A percentile compares a stretch with the other conserved stretches of the same genome.
Evolutionary conservation across 2,888 invertebrate species (phyloP).

Genomic region (Anthophora plumipes): DNA sequence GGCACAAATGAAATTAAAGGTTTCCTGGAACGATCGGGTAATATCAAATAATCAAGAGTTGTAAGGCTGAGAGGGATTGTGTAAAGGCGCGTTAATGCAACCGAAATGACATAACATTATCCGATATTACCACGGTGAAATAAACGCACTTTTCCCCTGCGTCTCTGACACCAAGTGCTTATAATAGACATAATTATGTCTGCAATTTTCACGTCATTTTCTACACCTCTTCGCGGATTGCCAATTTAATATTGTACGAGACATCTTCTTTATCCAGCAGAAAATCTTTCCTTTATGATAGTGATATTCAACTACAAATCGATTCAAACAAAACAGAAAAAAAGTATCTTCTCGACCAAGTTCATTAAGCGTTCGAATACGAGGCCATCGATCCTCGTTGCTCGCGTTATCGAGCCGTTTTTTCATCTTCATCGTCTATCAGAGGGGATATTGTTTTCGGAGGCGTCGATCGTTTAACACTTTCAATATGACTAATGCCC

Average conservation of each 20-base stretch:
- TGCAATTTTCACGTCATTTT: no score
- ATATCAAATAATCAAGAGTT: no score
- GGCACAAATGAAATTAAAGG: neutral
- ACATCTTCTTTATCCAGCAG: neutral
- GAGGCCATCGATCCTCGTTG: conserved; percentile 22
- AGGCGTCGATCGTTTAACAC: conserved; percentile 63
- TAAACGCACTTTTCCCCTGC: no score
- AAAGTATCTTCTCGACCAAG: neutral
- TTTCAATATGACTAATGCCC: conserved; percentile 64
- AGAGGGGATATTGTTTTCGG: conserved; percentile 60
- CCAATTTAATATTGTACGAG: neutral
- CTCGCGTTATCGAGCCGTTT: conserved; percentile 22
- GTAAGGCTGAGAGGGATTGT: no score
- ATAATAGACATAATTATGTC: neutral
- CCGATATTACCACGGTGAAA: no score
- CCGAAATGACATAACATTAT: no score
- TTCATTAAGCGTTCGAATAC: conserved; percentile 27
- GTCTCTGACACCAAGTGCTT: no score
- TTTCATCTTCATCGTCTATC: conserved; percentile 44
- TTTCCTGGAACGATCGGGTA: neutral
- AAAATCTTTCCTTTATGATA: neutral
- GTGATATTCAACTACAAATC: conserved; percentile 2
- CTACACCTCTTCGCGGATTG: no score
- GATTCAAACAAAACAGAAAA: neutral
- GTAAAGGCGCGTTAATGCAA: no score